These are phyloP conservation scores for Papio anubis DNA, from an alignment of 2,113 vertebrate genomes.

Conservation along the genomic window DNA sequence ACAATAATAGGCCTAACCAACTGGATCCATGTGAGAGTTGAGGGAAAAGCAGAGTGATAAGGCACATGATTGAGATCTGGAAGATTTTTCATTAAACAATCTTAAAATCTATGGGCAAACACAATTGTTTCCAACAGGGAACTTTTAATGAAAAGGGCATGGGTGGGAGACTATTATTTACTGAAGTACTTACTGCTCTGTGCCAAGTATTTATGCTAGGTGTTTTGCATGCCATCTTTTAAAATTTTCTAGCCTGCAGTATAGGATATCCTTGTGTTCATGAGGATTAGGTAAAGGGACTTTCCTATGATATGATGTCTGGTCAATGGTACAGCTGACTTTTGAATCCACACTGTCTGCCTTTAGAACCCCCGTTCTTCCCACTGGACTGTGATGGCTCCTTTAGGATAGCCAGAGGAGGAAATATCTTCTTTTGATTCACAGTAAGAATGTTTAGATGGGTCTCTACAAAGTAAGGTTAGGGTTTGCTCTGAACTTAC, in stretches of 20 bases:
- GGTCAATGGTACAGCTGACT: not conserved
- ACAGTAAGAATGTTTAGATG: not conserved
- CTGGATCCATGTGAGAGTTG: not conserved
- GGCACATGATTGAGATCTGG: not conserved
- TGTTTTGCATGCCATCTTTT: not conserved
- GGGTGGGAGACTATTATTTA: not conserved
- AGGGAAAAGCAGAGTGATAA: not conserved
- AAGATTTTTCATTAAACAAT: conserved; percentile 9
- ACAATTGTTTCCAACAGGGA: not conserved
- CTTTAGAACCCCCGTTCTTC: not conserved
- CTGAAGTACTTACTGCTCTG: not conserved
- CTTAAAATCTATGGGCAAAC: not conserved
- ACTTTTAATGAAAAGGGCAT: not conserved
- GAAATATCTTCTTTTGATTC: not conserved
- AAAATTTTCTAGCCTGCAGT: not conserved
- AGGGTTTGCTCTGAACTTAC: not conserved
- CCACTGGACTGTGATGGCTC: not conserved
- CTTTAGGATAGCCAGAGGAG: not conserved
- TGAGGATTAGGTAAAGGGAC: not conserved
- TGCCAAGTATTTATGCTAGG: conserved; percentile 8
- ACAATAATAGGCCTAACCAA: not conserved
- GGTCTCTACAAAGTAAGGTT: not conserved
- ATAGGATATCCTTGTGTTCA: not conserved
- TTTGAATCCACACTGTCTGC: not conserved
- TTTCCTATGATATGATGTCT: not conserved